Base-by-base conservation (phyloP, 1,140 invertebrate genomes). In the Diabrotica virgifera region DNA sequence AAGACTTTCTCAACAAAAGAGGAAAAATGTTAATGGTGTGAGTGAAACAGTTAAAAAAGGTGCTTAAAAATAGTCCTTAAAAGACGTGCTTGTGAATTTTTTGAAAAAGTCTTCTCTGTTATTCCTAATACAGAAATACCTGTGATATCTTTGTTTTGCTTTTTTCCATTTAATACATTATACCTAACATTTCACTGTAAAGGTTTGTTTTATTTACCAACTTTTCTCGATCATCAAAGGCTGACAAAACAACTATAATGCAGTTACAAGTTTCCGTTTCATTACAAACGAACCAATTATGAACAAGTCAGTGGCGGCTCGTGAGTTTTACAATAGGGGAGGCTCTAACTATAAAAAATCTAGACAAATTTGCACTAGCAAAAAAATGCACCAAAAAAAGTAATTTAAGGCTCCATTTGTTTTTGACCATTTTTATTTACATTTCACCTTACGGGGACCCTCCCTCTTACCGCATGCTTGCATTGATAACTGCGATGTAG, bases 111-210 rank as follows among this genome's bases (percentile, higher is more conserved):
- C 58, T 40, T 61, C 55, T 64, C 14, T 24, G 36, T 61, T 59
- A 55, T 52, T 64, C 64, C 54, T 59, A 60, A 65, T 67, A 59
- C 57, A 70, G 66, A 69, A 57, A 68, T 64, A 67, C 65, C 71
- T 72, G 69, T 72, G 71, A 72, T 72, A 72, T 72, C 67, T 72
- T 72, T 71, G 57, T 64, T 71, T 72, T 70, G 62, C 65, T 69
- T 69, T 68, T 24, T 67, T 64, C 61, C 53, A 68, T 70, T 71
- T 52, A 64, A 64, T 66, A 67, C 58, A 70, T 72, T 70, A 68
- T 70, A 64, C 64, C 71, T 70, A 66, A 61, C 35, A 64, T 66
- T 72, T 70, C 69, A 61, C 35, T 35, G 59, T 60, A 65, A 51
- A 53, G 52, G 52, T 36, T n/a, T 35, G 6, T 13, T 62, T 62